Evolutionary conservation across 2,113 vertebrate species (phyloP), one percentile per base, ranked within the genome.

Genomic region (Cephalopterus ornatus): DNA sequence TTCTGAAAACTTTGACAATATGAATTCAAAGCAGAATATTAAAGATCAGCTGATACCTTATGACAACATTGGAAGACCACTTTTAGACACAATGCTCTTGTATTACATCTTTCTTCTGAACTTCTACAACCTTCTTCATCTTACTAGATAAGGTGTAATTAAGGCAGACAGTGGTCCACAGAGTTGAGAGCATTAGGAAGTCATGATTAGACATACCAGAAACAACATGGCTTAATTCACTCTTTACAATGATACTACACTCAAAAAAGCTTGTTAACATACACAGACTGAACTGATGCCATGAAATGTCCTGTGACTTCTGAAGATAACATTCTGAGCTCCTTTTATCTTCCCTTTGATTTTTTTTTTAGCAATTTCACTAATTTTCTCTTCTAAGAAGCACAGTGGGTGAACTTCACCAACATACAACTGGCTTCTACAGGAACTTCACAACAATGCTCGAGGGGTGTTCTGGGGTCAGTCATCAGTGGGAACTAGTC

Each of bases 21-120:
- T 41, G 5, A 85, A 65, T 83, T 82, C 46, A 50, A 95, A 90
- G 22, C 11, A 88, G 84, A 90, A 46, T 72, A 91, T 66, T 76
- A 91, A 78, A 70, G 17, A 72, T 68, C 41, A 52, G 52, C 21
- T 61, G 49, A 92, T 46, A 82, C 22, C 32, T 58, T 87, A 91
- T 7, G 41, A 95, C 79, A 96, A 81, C 10, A 37, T 20, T 85
- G n/a, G 53, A 82, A n/a, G 12, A 77, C 2, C n/a, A 52, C 35
- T 72, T 95, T 85, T 70, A 74, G 68, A 85, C 41, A 79, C n/a
- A 12, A 68, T 58, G 67, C 33, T 93, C 82, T 62, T 65, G 52
- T 26, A 76, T 30, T 67, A 22, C 5, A 33, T 33, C 20, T 77
- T 93, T 87, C 53, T 86, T 91, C 39, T 59, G 22, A 5, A 33